phyloP scores from a whole-genome alignment of 2,113 vertebrate genomes.

The Fulica atra region DNA sequence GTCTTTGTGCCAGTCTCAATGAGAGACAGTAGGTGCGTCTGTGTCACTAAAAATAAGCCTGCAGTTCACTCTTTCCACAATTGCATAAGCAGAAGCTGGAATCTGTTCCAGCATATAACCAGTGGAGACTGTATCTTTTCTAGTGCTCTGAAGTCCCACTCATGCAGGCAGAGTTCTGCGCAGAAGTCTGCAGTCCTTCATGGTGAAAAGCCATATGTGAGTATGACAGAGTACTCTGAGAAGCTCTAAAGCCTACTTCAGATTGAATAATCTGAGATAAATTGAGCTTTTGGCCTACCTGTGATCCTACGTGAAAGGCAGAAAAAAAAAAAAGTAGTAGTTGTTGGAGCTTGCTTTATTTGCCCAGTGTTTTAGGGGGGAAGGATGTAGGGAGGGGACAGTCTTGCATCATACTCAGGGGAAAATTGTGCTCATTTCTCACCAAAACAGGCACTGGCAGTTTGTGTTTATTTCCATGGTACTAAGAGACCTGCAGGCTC shows the following conservation, averaged over 20 bases:
- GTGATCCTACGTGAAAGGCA: not conserved
- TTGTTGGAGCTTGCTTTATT: not conserved
- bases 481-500: not conserved
- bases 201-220: not conserved
- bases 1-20: not conserved
- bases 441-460: not conserved
- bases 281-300: not conserved
- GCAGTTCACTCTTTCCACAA: not conserved
- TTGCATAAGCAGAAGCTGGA: not conserved
- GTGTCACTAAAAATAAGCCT: constrained; percentile 13
- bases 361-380: not conserved
- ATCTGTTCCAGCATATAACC: not conserved
- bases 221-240: not conserved
- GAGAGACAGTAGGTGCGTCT: constrained; percentile 1
- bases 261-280: not conserved
- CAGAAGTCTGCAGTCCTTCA: not conserved
- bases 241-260: not conserved
- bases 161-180: not conserved
- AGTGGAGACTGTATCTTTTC: not conserved
- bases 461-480: not conserved
- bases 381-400: not conserved
- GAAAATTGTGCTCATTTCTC: not conserved
- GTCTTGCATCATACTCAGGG: not conserved
- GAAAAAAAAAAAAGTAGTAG: not conserved
- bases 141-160: not conserved